phyloP scores from a whole-genome alignment of 2,888 invertebrate genomes.

The Cheilosia vernalis region DNA sequence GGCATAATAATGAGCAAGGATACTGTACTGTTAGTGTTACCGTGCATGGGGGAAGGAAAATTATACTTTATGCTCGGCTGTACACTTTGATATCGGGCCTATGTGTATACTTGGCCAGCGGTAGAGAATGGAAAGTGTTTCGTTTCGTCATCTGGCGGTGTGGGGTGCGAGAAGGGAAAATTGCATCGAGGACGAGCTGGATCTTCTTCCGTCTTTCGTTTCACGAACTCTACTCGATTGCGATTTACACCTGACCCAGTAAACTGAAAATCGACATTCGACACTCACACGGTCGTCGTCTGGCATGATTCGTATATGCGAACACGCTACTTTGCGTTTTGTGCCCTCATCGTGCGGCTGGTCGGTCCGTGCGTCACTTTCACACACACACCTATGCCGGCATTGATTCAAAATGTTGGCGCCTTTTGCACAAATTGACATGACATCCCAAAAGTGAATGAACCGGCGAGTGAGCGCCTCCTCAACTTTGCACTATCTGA shows the following conservation, averaged over 20 bases:
- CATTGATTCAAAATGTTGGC: slow-evolving; percentile 69
- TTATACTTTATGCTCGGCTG: slow-evolving; percentile 60
- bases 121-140: slow-evolving; percentile 47
- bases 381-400: slow-evolving; percentile 33
- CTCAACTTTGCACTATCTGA: slow-evolving; percentile 68
- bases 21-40: slow-evolving; percentile 7
- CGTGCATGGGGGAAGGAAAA: slow-evolving; percentile 31
- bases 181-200: slow-evolving; percentile 17
- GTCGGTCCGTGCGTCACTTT: slow-evolving; percentile 66
- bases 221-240: slow-evolving; percentile 28
- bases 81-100: slow-evolving; percentile 46
- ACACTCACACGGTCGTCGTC: slow-evolving; percentile 52
- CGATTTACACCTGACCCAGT: slow-evolving; percentile 74
- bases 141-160: slow-evolving; percentile 67
- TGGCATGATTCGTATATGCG: slow-evolving; percentile 55
- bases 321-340: slow-evolving; percentile 75
- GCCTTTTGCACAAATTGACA: slow-evolving; percentile 73
- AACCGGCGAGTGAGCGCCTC: slow-evolving; percentile 56
- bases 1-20: slow-evolving; percentile 62
- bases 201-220: slow-evolving; percentile 10
- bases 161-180: slow-evolving; percentile 10
- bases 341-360: slow-evolving; percentile 62
- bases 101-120: neutral
- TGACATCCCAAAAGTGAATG: slow-evolving; percentile 74
- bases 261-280: slow-evolving; percentile 69